A percentile compares a stretch with the other conserved stretches of the same genome.
These are phyloP conservation scores for Oophaga pumilio DNA, from an alignment of 2,113 vertebrate species.

Conservation along the genomic window DNA sequence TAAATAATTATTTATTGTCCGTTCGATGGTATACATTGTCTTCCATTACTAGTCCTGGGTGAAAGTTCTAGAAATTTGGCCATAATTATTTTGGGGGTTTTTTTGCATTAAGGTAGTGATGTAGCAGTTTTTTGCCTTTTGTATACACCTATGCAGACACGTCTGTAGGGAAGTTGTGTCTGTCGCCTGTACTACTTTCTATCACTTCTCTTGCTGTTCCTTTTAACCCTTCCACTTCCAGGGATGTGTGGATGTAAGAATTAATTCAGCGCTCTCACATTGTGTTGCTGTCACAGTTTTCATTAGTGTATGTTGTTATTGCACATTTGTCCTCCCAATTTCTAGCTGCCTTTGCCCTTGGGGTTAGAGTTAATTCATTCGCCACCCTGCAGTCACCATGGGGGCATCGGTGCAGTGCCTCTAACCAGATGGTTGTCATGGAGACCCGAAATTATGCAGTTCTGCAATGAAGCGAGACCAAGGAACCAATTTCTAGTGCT, in stretches of 20 bases:
- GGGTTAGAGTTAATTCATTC: slow-evolving; percentile 48
- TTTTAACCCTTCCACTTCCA: slow-evolving; percentile 2
- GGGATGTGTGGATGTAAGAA: not conserved
- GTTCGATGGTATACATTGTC: not conserved
- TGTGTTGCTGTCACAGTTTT: slow-evolving; percentile 24
- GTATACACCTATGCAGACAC: not conserved
- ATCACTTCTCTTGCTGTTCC: not conserved
- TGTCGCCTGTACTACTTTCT: not conserved
- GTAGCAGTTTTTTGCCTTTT: not conserved
- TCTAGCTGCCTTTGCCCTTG: not conserved
- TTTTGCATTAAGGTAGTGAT: not conserved
- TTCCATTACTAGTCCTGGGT: no score
- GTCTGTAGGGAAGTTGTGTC: not conserved
- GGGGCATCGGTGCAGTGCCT: slow-evolving; percentile 53
- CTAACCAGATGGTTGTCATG: slow-evolving; percentile 49
- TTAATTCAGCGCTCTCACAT: slow-evolving; percentile 1
- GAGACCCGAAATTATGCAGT: slow-evolving; percentile 49
- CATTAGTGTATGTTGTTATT: slow-evolving; percentile 40
- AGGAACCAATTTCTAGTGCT: slow-evolving; percentile 52
- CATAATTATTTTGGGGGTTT: not conserved
- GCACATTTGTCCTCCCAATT: slow-evolving; percentile 42
- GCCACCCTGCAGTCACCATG: slow-evolving; percentile 29
- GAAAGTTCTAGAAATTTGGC: not conserved
- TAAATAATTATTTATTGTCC: not conserved
- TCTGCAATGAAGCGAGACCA: slow-evolving; percentile 57